Percentiles rank a stretch among this genome's conserved stretches.
These are phyloP conservation scores for Caranx melampygus DNA, from an alignment of 2,113 vertebrate genomes.

Conservation along the genomic window DNA sequence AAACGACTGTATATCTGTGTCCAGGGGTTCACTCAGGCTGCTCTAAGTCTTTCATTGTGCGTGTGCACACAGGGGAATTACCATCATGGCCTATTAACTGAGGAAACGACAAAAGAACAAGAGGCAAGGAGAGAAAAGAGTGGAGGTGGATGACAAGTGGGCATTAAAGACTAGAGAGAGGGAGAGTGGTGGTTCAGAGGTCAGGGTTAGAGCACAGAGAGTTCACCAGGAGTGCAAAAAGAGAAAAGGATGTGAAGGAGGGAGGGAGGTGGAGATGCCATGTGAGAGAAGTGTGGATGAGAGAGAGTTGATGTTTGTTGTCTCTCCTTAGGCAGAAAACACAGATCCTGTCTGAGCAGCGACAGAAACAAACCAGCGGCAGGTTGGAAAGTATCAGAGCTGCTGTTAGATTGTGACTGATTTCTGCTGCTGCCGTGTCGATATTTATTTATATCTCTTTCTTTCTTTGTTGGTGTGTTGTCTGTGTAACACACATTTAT, in stretches of 20 bases:
- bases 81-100: not conserved
- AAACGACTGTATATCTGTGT: not conserved
- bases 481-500: too few relatives aligned
- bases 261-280: not conserved
- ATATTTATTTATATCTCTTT: not conserved
- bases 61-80: not conserved
- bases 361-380: not conserved
- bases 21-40: too few relatives aligned
- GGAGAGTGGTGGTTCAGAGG: not conserved
- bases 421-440: not conserved
- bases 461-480: not conserved
- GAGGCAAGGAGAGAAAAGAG: not conserved
- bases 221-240: constrained; percentile 23
- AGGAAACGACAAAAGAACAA: not conserved
- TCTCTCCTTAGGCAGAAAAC: constrained; percentile 3
- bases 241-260: not conserved
- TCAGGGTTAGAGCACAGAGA: not conserved
- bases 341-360: constrained; percentile 15
- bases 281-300: not conserved
- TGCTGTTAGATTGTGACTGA: not conserved
- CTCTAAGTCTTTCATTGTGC: not conserved
- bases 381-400: not conserved
- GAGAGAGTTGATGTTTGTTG: constrained; percentile 27
- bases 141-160: constrained; percentile 6
- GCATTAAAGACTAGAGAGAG: not conserved